Base-by-base conservation (phyloP, 2,888 invertebrate species). In the Euzophera pinguis region DNA sequence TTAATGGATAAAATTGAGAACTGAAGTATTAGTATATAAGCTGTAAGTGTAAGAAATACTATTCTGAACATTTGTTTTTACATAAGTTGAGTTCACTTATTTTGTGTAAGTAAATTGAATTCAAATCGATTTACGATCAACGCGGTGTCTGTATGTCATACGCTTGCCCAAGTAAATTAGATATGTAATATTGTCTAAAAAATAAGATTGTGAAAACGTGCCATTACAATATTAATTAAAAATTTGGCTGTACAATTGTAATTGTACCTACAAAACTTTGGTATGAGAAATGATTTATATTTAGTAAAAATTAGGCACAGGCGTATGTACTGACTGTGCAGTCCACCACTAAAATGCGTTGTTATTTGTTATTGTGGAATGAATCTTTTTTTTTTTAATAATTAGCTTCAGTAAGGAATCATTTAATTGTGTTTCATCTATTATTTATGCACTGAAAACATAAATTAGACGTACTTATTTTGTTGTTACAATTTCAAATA, bases 21-120 rank as follows among this genome's bases (percentile, higher is more conserved):
- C 83, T 87, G 85, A 85, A 79, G 73, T 67, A 58, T 63, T 84
- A 85, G 84, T 71, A 60, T 72, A 59, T 85, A 86, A 83, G 80
- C 68, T 70, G 63, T 81, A 77, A 78, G 66, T 73, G 67, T 85
- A 85, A 81, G 61, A 61, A 62, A 53, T 58, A 65, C 61, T 60
- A 70, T 70, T 70, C 63, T 67, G 64, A 71, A 53, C 64, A 22
- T 22, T 3, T 22, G 22, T 22, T 22, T 62, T 38, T 38, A 29
- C 32, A 32, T 7, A 32, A 2, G 7, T 2, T 32, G 32, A 32
- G 5, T 22, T 29, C 29, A 29, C 29, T 6, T 29, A 29, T 38
- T 38, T 38, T 38, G 3, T 3, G 37, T 37, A 37, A 37, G 10
- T 5, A 12, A 37, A 13, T 12, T 12, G 3, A n/a, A 12, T 12